Base-by-base conservation (phyloP, 92 coral and sea anemone species). In the Zoanthus sansibaricus region DNA sequence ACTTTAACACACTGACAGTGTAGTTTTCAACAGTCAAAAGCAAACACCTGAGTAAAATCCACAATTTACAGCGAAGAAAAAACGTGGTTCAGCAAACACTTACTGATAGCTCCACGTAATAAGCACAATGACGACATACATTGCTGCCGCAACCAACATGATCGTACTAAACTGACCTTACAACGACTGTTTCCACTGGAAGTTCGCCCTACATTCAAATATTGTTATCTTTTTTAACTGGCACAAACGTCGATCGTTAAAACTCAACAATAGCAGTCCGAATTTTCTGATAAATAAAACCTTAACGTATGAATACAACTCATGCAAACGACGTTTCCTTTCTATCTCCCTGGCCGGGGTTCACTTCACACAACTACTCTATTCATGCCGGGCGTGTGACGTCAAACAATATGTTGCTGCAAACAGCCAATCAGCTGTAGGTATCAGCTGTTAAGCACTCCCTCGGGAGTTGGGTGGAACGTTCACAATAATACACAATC, bases 391-490 rank as follows among this genome's bases (percentile, higher is more conserved):
- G 74, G 75, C 75, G 75, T 64, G 85, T 80, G 85, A 80, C 85
- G 75, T 80, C 85, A 80, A 9, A 64, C 85, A 80, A 66, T 80
- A 67, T 9, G 47, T 48, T 49, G 31, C 62, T 71, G 20, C 10
- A 17, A 62, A 66, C n/a, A 30, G 45, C 85, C 85, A 80, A 80
- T 80, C 85, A 80, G 15, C 25, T 64, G 62, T 67, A 1, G 6
- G 62, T 12, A 48, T 8, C 75, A 66, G 75, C 74, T 12, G 75
- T 15, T 64, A 46, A 85, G 79, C 76, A 80, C 56, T 93, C 96
- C 95, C 96, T 90, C 83, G 98, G 98, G 98, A 93, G 83, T 93
- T 91, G 98, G 94, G 78, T 90, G 93, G 98, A 89, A 83, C 74
- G 83, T 32, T 64, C 88, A 37, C 42, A 37, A 91, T 94, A 90